Evolutionary conservation across 2,888 invertebrate genomes (phyloP).

Genomic region (Pachycephus smyrnensis): DNA sequence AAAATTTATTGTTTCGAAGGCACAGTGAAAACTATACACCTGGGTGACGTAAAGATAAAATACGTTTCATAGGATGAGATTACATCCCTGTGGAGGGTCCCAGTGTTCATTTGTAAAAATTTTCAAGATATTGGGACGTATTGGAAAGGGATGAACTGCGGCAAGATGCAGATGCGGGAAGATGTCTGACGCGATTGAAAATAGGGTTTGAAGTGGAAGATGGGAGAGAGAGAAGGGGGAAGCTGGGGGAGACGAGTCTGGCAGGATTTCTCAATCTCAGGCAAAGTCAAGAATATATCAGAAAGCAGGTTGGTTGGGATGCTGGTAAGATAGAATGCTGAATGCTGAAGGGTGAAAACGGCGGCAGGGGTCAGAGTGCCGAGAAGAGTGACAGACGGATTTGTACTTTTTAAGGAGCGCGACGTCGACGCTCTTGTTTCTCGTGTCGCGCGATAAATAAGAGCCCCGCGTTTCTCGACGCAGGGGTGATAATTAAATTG

Average conservation of each 20-base stretch:
- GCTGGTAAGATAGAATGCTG: neutral
- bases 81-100: neutral
- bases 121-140: neutral
- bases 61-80: conserved; percentile 5
- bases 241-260: neutral
- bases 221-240: neutral
- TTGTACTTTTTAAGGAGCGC: conserved; percentile 50
- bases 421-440: conserved; percentile 20
- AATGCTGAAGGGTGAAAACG: conserved; percentile 6
- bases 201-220: neutral
- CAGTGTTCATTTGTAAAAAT: neutral
- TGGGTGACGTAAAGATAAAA: conserved; percentile 29
- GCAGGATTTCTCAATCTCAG: neutral
- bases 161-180: neutral
- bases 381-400: conserved; percentile 51
- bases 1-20: conserved; percentile 19
- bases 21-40: conserved; percentile 21
- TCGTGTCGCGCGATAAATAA: conserved; percentile 47
- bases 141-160: neutral
- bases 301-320: neutral
- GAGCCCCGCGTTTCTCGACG: conserved; percentile 30
- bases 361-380: conserved; percentile 13
- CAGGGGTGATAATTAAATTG: conserved; percentile 46
- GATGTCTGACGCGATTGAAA: neutral
- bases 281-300: neutral